These are phyloP conservation scores for Catamblyrhynchus diadema DNA, from an alignment of 2,797 vertebrate species.

Conservation along the genomic window DNA sequence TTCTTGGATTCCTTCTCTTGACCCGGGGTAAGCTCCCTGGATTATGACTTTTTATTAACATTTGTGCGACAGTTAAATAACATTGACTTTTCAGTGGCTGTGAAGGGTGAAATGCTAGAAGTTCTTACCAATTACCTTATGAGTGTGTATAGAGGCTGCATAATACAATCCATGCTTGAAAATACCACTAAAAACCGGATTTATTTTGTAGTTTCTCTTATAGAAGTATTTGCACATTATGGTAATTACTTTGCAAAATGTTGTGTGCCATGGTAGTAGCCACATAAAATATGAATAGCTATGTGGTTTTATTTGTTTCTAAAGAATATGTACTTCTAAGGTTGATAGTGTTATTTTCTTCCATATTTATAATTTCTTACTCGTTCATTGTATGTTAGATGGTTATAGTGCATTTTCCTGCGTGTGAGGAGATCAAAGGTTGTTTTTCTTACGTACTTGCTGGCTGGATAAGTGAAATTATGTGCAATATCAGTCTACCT, in stretches of 20 bases:
- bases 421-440: not conserved
- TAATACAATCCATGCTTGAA: not conserved
- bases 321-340: not conserved
- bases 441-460: not conserved
- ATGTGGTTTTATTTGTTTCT: not conserved
- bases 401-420: not conserved
- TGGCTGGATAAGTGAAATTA: not conserved
- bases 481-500: not conserved
- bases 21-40: constrained; percentile 78
- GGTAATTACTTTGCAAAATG: not conserved
- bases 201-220: not conserved
- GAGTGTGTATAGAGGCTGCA: not conserved
- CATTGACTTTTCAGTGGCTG: not conserved
- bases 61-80: constrained; percentile 68
- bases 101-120: not conserved
- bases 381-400: not conserved
- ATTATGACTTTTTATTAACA: constrained; percentile 82
- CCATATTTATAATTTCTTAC: not conserved
- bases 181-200: not conserved
- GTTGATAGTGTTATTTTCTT: not conserved
- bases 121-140: not conserved
- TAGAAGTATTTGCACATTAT: not conserved
- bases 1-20: constrained; percentile 76
- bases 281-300: not conserved
- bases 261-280: not conserved